Evolutionary conservation across 2,888 invertebrate species (phyloP), one percentile per base, ranked within the genome.

Genomic region (Eristalis intricaria): DNA sequence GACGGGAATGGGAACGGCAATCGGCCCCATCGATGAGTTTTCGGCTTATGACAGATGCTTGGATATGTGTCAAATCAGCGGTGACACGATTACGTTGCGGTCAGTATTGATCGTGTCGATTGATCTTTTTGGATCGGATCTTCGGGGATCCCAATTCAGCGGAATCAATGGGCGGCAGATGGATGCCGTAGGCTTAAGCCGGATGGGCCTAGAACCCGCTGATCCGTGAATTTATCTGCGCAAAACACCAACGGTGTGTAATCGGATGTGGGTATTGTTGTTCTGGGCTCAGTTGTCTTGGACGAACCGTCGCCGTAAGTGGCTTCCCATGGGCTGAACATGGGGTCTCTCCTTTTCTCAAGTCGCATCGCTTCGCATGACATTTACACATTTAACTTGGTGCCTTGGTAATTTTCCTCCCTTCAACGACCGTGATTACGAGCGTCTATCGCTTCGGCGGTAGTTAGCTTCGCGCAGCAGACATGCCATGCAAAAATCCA

Each of bases 11-110:
- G 64, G 81, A 75, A 81, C 15, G 63, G 11, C 29, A 5, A 26
- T 26, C 58, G 23, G 26, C 58, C 70, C n/a, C 56, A 19, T 69
- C 35, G 40, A 11, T n/a, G 26, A 63, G 43, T 19, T 77, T 11
- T 58, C 23, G 56, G 76, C 79, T 87, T 87, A 84, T 87, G 87
- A 84, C 87, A 84, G 79, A 87, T 87, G 87, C 87, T 87, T 87
- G 84, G 76, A 87, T 84, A 80, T 87, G 79, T 87, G 87, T 87
- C 87, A 87, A 76, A 87, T 80, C 86, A 78, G n/a, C 56, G 74
- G 65, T 70, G 86, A 86, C 74, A 75, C 65, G 86, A 86, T 86
- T 83, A 83, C 43, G 76, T 68, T 76, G 66, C 77, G 74, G 64
- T 69, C 73, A 65, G 35, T 58, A 73, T 68, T 35, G 86, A 83